Evolutionary conservation across 2,888 invertebrate species (phyloP), one percentile per base, ranked within the genome.

Genomic region (Drosophila phalerata): DNA sequence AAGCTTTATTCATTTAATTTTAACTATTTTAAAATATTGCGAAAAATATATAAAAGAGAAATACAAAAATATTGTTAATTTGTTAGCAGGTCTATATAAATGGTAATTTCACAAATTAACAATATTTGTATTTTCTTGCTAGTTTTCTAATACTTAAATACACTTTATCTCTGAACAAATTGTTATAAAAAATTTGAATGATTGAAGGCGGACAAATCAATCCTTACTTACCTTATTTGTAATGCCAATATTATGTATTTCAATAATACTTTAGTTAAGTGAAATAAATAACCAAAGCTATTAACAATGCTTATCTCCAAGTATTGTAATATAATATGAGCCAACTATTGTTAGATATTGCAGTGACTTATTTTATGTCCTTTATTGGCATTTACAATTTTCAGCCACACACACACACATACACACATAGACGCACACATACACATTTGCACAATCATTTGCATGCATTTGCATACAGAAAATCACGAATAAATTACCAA

Each of bases 401-500:
- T 19, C 19, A 15, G 5, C 8, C n/a, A 11, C 13, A 11, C 32
- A 55, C 30, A 32, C 2, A 10, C 30, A 53, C 19, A 34, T n/a
- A 2, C 13, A 64, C 38, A 55, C 38, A 34, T 34, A 5, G 5
- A 34, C 32, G 13, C 19, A 15, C 34, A 13, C 22, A 0, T 28
- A 25, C 11, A 22, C 38, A 53, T 13, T 28, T 13, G 3, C 10
- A 63, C 32, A 55, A 37, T 45, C 37, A 32, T 17, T 11, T 11
- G 10, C 25, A 34, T 9, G 34, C 3, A 61, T 53, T 47, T 22
- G 30, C 43, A 53, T 34, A 8, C 15, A 38, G 45, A 52, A 30
- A 51, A 32, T 40, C 5, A 40, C 9, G 13, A 3, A 30, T 10
- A 62, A 56, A 70, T 62, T 40, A 47, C 48, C 17, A 53, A 19